A percentile compares a stretch with the other conserved stretches of the same genome.
These are phyloP conservation scores for Dasyprocta punctata DNA, from an alignment of 2,113 vertebrate species.

Conservation along the genomic window DNA sequence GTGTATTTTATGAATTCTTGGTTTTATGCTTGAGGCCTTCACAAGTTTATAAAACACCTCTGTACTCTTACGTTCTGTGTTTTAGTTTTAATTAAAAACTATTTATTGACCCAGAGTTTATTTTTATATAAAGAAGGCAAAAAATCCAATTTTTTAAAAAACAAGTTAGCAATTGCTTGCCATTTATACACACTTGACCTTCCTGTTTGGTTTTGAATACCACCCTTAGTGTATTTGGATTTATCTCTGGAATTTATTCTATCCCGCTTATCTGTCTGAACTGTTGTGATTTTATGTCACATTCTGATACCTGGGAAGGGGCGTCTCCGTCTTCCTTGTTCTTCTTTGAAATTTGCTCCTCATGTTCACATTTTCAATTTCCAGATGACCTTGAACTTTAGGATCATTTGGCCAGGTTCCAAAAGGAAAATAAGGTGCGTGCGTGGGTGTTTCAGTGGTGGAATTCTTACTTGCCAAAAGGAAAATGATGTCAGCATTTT, in stretches of 20 bases:
- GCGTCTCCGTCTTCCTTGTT: background rate
- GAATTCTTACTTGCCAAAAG: background rate
- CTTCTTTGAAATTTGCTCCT: slow-evolving; percentile 25
- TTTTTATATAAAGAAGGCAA: background rate
- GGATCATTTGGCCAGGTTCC: background rate
- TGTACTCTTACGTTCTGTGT: background rate
- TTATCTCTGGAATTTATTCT: background rate
- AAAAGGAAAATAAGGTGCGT: background rate
- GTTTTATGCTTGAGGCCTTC: background rate
- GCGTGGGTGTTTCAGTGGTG: too few species aligned
- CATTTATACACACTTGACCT: background rate
- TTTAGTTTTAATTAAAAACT: slow-evolving; percentile 44
- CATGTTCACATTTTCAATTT: background rate
- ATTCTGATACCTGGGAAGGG: background rate
- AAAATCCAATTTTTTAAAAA: background rate
- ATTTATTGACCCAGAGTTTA: background rate
- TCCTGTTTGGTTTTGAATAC: background rate
- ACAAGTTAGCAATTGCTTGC: background rate
- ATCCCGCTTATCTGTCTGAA: background rate
- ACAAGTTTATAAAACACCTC: slow-evolving; percentile 7
- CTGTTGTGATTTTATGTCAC: background rate
- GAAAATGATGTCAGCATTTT: slow-evolving; percentile 40
- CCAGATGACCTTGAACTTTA: slow-evolving; percentile 20
- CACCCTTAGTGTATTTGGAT: background rate
- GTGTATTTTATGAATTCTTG: background rate